A percentile compares a stretch with the other conserved stretches of the same genome.
Conservation (phyloP, 2,888 invertebrate species). For the Mycalesis mineus region DNA sequence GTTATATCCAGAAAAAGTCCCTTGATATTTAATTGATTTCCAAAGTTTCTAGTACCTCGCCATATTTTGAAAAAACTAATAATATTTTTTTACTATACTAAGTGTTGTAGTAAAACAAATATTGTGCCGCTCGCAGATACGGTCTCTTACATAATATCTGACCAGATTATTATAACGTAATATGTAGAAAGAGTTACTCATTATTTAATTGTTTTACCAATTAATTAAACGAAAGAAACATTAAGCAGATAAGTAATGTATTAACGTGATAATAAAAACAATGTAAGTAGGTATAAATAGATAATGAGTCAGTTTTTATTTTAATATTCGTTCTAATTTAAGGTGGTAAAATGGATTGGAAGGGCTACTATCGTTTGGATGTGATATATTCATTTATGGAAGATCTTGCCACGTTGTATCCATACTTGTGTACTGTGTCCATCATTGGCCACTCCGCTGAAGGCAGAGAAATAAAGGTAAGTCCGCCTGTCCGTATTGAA, state of each 20-base stretch:
- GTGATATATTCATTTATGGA: constrained; percentile 61
- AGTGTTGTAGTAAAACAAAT: too few relatives aligned
- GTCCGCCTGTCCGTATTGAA: too few relatives aligned
- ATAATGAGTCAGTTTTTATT: not conserved
- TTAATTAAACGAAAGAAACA: not conserved
- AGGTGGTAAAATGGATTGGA: constrained; percentile 59
- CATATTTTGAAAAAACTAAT: too few relatives aligned
- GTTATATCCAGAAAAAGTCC: too few relatives aligned
- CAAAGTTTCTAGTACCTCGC: too few relatives aligned
- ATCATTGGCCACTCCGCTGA: constrained; percentile 61
- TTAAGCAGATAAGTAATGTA: too few relatives aligned
- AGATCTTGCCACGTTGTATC: constrained; percentile 47
- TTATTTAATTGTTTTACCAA: not conserved
- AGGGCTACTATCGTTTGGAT: constrained; percentile 55
- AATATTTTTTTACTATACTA: too few relatives aligned
- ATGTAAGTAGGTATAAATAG: not conserved
- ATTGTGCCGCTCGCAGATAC: too few relatives aligned
- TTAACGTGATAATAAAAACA: not conserved
- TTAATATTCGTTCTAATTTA: constrained; percentile 14
- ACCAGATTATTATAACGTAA: too few relatives aligned
- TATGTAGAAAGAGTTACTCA: not conserved
- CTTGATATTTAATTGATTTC: too few relatives aligned
- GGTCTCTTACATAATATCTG: too few relatives aligned
- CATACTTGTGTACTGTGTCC: constrained; percentile 53
- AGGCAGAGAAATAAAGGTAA: constrained; percentile 62